Base-by-base conservation (phyloP, 2,888 invertebrate genomes). In the Acrobasis repandana region DNA sequence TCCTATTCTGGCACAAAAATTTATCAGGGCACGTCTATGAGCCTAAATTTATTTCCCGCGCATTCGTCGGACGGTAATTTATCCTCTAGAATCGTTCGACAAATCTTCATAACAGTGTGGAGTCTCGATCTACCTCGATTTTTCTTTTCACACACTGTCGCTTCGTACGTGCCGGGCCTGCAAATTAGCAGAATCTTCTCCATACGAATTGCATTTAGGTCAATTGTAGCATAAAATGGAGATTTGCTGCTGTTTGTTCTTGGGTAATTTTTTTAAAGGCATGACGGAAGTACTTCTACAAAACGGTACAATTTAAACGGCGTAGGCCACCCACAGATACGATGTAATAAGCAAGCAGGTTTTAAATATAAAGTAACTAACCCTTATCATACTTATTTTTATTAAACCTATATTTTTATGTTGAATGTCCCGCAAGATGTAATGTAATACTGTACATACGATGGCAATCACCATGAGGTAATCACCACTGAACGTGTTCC, bases 91-190 rank as follows among this genome's bases (percentile, higher is more conserved):
- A 58, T 38, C 36, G 36, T 18, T 34, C 36, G 49, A 16, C 57
- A 16, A 33, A 56, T 36, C 57, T 49, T 58, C 58, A 58, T 58
- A 58, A 49, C 49, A 28, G 28, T 28, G 8, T 6, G 57, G 48
- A 58, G 38, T 49, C 49, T 14, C 9, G 20, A 49, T 36, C 20
- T 34, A 58, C 58, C 49, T 49, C 58, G 38, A 50, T 58, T 58
- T 58, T 58, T 58, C 58, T 49, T 58, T 57, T 48, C 58, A 58
- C 50, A 50, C 49, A 20, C 20, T 58, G 58, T 54, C 56, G 43
- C 49, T 58, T 11, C 36, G 15, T 18, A 58, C 58, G 58, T 58
- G 58, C 18, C 49, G 8, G 1, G 58, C 18, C 49, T 58, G 58
- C 58, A 18, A 58, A 58, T 36, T 36, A 49, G 20, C 48, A 9